Evolutionary conservation across 2,113 vertebrate genomes (phyloP), one percentile per base, ranked within the genome.

Genomic region (Misgurnus anguillicaudatus): DNA sequence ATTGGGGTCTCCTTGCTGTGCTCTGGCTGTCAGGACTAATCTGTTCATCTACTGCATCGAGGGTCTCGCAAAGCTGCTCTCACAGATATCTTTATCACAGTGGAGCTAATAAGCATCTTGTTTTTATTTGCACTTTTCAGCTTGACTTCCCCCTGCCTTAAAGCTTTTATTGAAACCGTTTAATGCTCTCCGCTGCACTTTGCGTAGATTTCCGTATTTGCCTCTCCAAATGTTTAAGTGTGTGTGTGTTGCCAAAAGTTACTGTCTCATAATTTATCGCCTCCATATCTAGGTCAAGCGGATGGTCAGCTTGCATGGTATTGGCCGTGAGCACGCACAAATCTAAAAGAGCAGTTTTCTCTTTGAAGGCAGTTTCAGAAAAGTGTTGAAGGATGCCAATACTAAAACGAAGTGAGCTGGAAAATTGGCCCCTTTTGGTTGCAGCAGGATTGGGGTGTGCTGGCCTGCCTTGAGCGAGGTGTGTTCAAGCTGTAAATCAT

Each of bases 31-130:
- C 75, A 83, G 70, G 48, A 79, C 51, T 62, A 76, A 81, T 83
- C 63, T 66, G 70, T 17, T 6, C 19, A 39, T 13, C 58, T n/a
- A 55, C 65, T 76, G 71, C 57, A 51, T 21, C 53, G 65, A 83
- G 64, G 36, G 53, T 72, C 36, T n/a, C 51, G 51, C n/a, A 48
- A 31, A 36, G 61, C 62, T 62, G 4, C 53, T 73, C 42, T 78
- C 78, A 62, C 66, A 82, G 82, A 86, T 85, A 85, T 76, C 78
- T 53, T 47, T 63, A 78, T 72, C 38, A 81, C 78, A 82, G 69
- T 85, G 58, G 21, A 14, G 63, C 80, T 62, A 55, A 77, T 60
- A 73, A 21, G 53, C 72, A 9, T 51, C 42, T 58, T 77, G 77
- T 61, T 70, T 73, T 60, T 74, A 71, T 68, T 48, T 79, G 63